Conservation (phyloP, 2,888 invertebrate species). For the Anoncus sp. region DNA sequence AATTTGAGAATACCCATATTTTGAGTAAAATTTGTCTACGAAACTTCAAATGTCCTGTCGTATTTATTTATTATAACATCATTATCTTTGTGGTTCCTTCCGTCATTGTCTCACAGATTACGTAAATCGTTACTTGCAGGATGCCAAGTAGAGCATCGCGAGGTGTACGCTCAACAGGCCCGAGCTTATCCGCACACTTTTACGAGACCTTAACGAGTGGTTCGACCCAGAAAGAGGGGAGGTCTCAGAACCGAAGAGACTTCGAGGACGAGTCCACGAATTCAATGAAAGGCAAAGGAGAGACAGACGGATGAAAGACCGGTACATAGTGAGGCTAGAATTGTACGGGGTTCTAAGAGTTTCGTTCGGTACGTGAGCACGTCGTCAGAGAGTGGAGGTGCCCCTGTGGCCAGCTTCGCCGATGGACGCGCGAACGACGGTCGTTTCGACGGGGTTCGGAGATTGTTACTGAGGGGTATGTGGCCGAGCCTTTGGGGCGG, state of each 20-base stretch:
- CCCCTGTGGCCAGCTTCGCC: conserved; percentile 38
- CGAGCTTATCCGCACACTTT: conserved; percentile 40
- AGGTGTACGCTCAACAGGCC: not conserved
- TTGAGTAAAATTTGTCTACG: too few species aligned
- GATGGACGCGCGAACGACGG: conserved; percentile 61
- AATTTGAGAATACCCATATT: too few species aligned
- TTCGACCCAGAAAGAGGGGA: conserved; percentile 60
- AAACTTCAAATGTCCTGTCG: too few species aligned
- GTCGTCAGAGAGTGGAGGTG: conserved; percentile 74
- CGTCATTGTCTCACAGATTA: not conserved
- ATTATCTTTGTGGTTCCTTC: not conserved
- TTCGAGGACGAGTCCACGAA: conserved; percentile 73
- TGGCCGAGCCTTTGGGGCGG: conserved; percentile 54
- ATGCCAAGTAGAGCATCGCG: not conserved
- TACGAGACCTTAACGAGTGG: conserved; percentile 76
- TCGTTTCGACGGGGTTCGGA: conserved; percentile 65
- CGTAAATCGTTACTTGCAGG: not conserved
- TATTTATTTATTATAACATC: not conserved
- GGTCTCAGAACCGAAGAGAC: conserved; percentile 37
- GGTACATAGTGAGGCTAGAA: conserved; percentile 42
- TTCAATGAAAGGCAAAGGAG: conserved; percentile 64
- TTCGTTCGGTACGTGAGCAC: conserved; percentile 80
- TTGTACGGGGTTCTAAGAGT: conserved; percentile 79
- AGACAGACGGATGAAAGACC: conserved; percentile 46
- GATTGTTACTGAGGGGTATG: conserved; percentile 68